Evolutionary conservation across 2,888 invertebrate genomes (phyloP).

Genomic region (Drosophila anomalata): DNA sequence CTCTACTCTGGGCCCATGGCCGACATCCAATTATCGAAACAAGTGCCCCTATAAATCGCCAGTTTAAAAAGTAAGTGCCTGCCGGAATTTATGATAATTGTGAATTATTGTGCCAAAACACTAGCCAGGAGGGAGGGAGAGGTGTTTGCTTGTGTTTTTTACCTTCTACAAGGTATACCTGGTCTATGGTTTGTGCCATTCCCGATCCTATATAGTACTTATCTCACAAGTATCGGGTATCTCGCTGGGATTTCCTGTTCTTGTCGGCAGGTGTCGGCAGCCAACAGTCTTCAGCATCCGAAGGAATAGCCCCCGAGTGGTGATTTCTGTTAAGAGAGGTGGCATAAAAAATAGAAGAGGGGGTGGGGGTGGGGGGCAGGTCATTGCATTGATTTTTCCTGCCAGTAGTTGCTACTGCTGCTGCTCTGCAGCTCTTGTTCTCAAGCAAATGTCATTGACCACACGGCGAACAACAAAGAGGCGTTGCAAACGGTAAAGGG

Average conservation of each 20-base stretch:
- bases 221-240: background rate
- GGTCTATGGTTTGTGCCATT: background rate
- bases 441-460: slow-evolving; percentile 73
- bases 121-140: background rate
- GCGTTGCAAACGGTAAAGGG: slow-evolving; percentile 50
- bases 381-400: slow-evolving; percentile 64
- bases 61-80: slow-evolving; percentile 21
- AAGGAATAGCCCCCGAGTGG: slow-evolving; percentile 11
- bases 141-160: background rate
- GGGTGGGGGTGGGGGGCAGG: background rate
- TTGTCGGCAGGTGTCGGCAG: background rate
- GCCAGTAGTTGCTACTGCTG: slow-evolving; percentile 6
- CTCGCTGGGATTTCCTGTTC: background rate
- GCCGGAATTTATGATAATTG: slow-evolving; percentile 49
- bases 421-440: slow-evolving; percentile 20
- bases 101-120: slow-evolving; percentile 31
- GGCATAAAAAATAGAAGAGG: too few relatives aligned
- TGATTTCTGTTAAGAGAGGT: too few relatives aligned
- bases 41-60: slow-evolving; percentile 29
- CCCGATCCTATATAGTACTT: too few relatives aligned
- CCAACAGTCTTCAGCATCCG: slow-evolving; percentile 9
- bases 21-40: slow-evolving; percentile 28
- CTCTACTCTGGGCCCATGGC: background rate
- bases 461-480: slow-evolving; percentile 70
- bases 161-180: background rate